Evolutionary conservation across 2,888 invertebrate species (phyloP).

Genomic region (Tachystola acroxantha): DNA sequence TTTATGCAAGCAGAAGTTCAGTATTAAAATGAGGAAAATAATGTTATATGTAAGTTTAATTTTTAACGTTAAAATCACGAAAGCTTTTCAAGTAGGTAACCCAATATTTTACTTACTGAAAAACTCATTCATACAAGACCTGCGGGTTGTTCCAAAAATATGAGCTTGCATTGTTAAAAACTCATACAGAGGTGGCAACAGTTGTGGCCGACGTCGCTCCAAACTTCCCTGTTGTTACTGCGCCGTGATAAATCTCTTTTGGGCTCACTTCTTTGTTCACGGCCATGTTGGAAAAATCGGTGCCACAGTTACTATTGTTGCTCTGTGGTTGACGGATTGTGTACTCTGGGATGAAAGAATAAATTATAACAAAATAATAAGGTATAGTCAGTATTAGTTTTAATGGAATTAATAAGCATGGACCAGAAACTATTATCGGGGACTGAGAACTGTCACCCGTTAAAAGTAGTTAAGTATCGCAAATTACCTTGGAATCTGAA

Average conservation of each 20-base stretch:
- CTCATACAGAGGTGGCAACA: conserved; percentile 9
- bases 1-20: no score
- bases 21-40: no score
- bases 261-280: conserved; percentile 31
- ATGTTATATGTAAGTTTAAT: no score
- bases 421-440: no score
- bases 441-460: no score
- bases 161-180: conserved; percentile 6
- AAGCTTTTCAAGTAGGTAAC: no score
- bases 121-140: not conserved
- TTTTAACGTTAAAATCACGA: no score
- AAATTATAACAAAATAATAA: conserved; percentile 25
- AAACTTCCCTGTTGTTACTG: conserved; percentile 34
- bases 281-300: conserved; percentile 32
- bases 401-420: no score
- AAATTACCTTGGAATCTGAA: no score
- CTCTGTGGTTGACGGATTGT: conserved; percentile 11
- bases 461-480: no score
- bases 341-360: conserved; percentile 19
- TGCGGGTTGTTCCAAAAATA: not conserved
- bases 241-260: conserved; percentile 38
- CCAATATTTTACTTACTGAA: not conserved
- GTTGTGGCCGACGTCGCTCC: conserved; percentile 13
- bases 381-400: no score
- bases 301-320: conserved; percentile 34